Evolutionary conservation across 2,888 invertebrate species (phyloP).

Genomic region (Tromatobia lineatoria): DNA sequence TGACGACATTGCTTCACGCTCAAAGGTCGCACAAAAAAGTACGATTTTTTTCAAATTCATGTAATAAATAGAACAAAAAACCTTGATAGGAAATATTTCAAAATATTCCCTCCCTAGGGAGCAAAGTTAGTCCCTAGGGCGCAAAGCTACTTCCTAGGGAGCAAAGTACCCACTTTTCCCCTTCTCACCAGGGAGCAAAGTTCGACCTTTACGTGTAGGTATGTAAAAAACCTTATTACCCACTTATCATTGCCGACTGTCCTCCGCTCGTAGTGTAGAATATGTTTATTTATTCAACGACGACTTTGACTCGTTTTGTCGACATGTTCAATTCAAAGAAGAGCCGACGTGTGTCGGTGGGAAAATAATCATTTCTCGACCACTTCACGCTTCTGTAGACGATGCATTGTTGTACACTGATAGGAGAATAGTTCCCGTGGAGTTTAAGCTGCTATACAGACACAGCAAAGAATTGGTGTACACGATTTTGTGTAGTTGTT

Average conservation of each 20-base stretch:
- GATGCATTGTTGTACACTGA: slow-evolving; percentile 12
- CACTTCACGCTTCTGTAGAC: background rate
- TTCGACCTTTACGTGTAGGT: no score
- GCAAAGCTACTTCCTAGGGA: no score
- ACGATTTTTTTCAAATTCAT: no score
- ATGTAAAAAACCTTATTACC: background rate
- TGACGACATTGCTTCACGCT: no score
- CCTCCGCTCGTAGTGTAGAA: background rate
- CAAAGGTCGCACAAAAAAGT: no score
- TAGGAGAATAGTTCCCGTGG: slow-evolving; percentile 37
- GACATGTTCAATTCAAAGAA: slow-evolving; percentile 42
- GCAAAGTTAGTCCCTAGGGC: no score
- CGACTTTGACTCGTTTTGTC: slow-evolving; percentile 28
- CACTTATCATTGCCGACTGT: background rate
- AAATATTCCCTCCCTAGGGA: no score
- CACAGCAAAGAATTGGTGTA: slow-evolving; percentile 40
- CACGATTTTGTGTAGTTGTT: slow-evolving; percentile 59
- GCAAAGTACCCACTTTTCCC: no score
- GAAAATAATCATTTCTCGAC: slow-evolving; percentile 60
- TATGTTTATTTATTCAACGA: slow-evolving; percentile 17
- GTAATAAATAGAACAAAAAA: no score
- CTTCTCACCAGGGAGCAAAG: no score
- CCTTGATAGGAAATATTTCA: no score
- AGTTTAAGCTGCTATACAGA: slow-evolving; percentile 54
- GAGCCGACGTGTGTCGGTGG: slow-evolving; percentile 53